Base-by-base conservation (phyloP, 2,113 vertebrate genomes). In the Gambusia holbrooki region DNA sequence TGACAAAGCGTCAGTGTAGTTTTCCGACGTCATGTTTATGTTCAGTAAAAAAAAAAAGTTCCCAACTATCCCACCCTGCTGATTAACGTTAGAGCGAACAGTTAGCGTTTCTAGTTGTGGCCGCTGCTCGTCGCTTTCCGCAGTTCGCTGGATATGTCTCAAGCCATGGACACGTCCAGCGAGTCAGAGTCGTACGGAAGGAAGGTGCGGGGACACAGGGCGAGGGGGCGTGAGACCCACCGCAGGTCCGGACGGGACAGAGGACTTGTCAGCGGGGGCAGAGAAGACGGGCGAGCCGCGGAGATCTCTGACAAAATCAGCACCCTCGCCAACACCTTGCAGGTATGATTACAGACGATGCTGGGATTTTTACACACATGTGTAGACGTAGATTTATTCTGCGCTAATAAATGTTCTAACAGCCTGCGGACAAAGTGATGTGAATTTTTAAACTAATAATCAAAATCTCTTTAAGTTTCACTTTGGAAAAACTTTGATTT, bases 251-350 rank as follows among this genome's bases (percentile, higher is more conserved):
- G 25, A 40, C 80, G 84, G 68, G 86, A 85, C 28, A 71, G 82
- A 5, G 51, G 30, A 61, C 75, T 58, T 81, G 88, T 48, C 73
- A 82, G 72, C 12, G 76, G 76, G 28, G 73, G 35, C 19, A 75
- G 63, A 60, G 35, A 35, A 4, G 90, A 79, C 51, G 85, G 83
- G 69, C 77, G 87, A 66, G 17, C 32, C 9, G 88, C 79, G 63
- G 93, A 93, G 67, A 95, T 98, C 78, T 94, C 96, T 0, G 90
- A 95, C 77, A 99, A 98, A 91, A 97, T 99, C 81, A 94, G 95
- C 83, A 95, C 95, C 9, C 93, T 99, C 87, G 95, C 96, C 48
- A 95, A 83, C 90, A 98, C 97, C 85, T 94, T 99, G 85, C 96
- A 98, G 96, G 97, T 98, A 37, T 25, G 11, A 13, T 69, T 8